These are phyloP conservation scores for Heteromurus nitidus DNA, from an alignment of 2,888 invertebrate species.

Conservation along the genomic window DNA sequence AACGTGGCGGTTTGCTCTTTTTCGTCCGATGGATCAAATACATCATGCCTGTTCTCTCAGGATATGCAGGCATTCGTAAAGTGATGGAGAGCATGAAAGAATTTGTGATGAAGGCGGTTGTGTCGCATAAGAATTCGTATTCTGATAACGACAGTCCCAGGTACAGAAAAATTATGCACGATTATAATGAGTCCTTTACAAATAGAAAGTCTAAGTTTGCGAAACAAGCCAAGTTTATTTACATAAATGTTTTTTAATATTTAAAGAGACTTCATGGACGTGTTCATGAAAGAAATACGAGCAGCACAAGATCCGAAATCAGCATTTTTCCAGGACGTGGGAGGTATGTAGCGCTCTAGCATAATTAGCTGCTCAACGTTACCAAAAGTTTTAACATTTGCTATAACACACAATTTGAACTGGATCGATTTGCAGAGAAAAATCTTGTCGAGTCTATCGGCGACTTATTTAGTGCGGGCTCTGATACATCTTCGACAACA, in stretches of 20 bases:
- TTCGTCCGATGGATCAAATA: conserved; percentile 32
- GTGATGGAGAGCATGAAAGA: conserved; percentile 7
- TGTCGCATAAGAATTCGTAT: conserved; percentile 36
- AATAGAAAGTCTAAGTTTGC: no score
- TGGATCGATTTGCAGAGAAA: no score
- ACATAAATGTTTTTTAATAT: no score
- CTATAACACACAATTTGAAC: no score
- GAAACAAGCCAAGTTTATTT: no score
- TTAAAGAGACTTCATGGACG: conserved; percentile 56
- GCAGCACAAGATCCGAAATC: conserved; percentile 34
- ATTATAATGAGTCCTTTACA: no score
- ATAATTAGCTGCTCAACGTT: neutral
- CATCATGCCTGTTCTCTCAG: conserved; percentile 46
- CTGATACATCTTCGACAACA: conserved; percentile 24
- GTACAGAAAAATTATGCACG: no score
- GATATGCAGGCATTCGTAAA: conserved; percentile 43
- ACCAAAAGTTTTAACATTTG: no score
- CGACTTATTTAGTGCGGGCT: neutral
- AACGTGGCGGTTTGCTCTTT: conserved; percentile 24
- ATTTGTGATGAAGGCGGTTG: conserved; percentile 17
- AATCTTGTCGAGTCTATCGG: neutral
- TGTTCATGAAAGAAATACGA: conserved; percentile 44
- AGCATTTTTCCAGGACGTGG: conserved; percentile 27
- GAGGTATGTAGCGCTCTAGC: neutral
- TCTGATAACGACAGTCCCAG: conserved; percentile 45